These are phyloP conservation scores for Drosophila mojavensis DNA, from an alignment of 1,140 invertebrate species.

Conservation along the genomic window DNA sequence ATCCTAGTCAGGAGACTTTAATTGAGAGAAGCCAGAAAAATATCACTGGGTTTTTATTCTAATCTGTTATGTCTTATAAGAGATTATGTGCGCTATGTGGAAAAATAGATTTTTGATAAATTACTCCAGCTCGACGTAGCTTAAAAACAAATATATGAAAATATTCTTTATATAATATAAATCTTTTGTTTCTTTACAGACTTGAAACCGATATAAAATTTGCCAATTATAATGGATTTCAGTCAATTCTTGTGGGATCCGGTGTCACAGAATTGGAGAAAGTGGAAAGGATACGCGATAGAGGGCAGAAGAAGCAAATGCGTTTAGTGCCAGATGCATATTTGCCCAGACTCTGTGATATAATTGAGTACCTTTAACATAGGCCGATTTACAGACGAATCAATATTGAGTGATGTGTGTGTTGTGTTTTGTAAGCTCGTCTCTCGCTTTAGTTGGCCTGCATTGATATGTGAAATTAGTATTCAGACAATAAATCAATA, in stretches of 20 bases:
- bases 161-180: no score
- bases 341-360: conserved; percentile 41
- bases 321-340: conserved; percentile 55
- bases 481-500: conserved; percentile 64
- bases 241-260: conserved; percentile 58
- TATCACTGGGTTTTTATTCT: no score
- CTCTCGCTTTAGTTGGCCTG: neutral
- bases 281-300: conserved; percentile 29
- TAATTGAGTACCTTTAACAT: conserved; percentile 33
- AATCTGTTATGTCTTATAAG: no score
- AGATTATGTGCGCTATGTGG: no score
- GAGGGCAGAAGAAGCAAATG: conserved; percentile 30
- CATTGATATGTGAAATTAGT: conserved; percentile 63
- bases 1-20: no score
- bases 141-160: no score
- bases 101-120: no score
- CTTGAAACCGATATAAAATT: conserved; percentile 57
- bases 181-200: conserved; percentile 7
- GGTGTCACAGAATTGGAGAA: conserved; percentile 47
- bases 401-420: neutral
- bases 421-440: no score
- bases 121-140: no score
- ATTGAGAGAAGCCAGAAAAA: no score
- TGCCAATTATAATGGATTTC: conserved; percentile 58
- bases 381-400: conserved; percentile 36